phyloP scores from a whole-genome alignment of 2,113 vertebrate species.

The Pantherophis guttatus region DNA sequence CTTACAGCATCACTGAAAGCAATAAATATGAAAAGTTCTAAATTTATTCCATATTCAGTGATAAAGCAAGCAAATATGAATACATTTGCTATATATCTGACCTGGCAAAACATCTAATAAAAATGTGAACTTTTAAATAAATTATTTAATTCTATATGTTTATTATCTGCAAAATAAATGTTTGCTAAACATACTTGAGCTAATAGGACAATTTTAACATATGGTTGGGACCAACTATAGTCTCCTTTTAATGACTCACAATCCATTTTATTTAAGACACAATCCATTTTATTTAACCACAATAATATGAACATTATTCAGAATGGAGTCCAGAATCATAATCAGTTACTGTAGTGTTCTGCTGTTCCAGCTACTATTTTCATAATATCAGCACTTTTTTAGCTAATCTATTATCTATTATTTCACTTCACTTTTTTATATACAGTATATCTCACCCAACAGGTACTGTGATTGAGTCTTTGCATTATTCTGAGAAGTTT shows the following conservation, averaged over 20 bases:
- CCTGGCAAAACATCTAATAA: slow-evolving; percentile 36
- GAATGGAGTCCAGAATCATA: background rate
- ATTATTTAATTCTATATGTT: slow-evolving; percentile 30
- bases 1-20: background rate
- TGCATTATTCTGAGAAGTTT: background rate
- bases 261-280: slow-evolving; percentile 35
- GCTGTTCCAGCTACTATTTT: background rate
- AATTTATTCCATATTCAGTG: slow-evolving; percentile 31
- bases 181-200: background rate
- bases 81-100: slow-evolving; percentile 18
- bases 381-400: background rate
- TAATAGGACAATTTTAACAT: slow-evolving; percentile 43
- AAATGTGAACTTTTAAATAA: slow-evolving; percentile 27
- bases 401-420: background rate
- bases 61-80: slow-evolving; percentile 18
- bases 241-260: slow-evolving; percentile 18
- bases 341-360: slow-evolving; percentile 5
- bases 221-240: background rate
- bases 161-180: slow-evolving; percentile 40
- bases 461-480: background rate
- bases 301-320: background rate
- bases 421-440: background rate
- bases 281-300: slow-evolving; percentile 25
- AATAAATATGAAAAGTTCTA: slow-evolving; percentile 5
- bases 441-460: background rate